Conservation (phyloP, 2,113 vertebrate genomes). For the Elgaria multicarinata region DNA sequence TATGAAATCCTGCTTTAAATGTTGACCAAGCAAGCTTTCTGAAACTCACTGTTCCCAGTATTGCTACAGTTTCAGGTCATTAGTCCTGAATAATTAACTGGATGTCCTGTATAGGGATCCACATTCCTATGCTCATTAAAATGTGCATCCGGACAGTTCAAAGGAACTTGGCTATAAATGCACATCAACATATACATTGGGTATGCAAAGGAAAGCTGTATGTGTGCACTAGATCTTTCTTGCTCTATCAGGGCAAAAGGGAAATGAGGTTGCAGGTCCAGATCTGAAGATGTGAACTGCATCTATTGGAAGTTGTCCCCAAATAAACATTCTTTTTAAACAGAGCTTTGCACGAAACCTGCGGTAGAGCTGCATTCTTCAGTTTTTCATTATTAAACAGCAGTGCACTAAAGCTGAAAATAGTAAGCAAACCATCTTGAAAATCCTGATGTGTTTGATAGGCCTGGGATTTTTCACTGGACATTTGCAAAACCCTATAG, state of each 20-base stretch:
- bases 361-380: not conserved
- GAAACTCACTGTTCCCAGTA: not conserved
- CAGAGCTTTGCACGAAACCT: not conserved
- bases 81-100: not conserved
- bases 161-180: not conserved
- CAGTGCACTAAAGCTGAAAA: not conserved
- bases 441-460: not conserved
- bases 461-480: not conserved
- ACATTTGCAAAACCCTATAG: not conserved
- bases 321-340: not conserved
- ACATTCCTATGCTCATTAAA: not conserved
- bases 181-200: not conserved
- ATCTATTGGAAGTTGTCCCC: constrained; percentile 7
- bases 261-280: not conserved
- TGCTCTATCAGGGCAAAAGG: not conserved
- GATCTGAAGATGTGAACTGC: not conserved
- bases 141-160: not conserved
- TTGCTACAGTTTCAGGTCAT: not conserved
- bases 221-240: not conserved
- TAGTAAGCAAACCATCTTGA: not conserved
- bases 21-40: not conserved
- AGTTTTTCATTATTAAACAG: not conserved
- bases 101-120: not conserved
- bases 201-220: not conserved
- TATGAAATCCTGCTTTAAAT: not conserved